Base-by-base conservation (phyloP, 2,797 vertebrate genomes). In the Phylloscopus collybita region DNA sequence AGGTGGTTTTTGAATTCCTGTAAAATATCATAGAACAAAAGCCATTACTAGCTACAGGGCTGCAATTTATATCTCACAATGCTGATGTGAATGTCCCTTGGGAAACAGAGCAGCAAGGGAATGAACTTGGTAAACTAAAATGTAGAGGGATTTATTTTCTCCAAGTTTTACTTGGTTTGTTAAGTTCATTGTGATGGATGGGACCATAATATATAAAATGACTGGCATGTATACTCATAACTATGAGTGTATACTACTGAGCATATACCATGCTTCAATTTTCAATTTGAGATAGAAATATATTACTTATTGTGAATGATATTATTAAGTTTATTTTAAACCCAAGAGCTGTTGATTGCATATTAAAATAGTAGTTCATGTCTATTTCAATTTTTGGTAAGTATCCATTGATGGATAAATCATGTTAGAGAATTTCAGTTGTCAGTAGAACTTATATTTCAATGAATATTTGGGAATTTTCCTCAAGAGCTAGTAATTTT, bases 321-420 rank as follows among this genome's bases (percentile, higher is more conserved):
- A 66, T 30, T 11, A 50, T 57, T 54, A 62, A 47, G 8, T 80
- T 74, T 86, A 69, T 80, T 81, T 88, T 92, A 53, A 90, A 76
- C 3, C 19, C 17, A 73, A 79, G 56, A 71, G 42, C 18, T 42
- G 21, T 42, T 93, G n/a, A 75, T 92, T 95, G 45, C 25, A 19
- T 95, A 75, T 82, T 93, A 92, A 95, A 95, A 91, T 92, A 42
- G 20, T 91, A 86, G 67, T 83, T 96, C 65, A 21, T n/a, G 47
- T 64, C 42, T 80, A 78, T 87, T 78, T 97, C 65, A 85, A 84
- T 78, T 95, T 96, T 88, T 88, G 3, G 62, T 90, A 92, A 92
- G 47, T 93, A 60, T 86, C 50, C 53, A 83, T 72, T 87, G 60
- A 89, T 85, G 65, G 51, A 75, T 81, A 72, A 87, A 84, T 95